Evolutionary conservation across 2,888 invertebrate species (phyloP).

Genomic region (Hirtodrosophila alboralis): DNA sequence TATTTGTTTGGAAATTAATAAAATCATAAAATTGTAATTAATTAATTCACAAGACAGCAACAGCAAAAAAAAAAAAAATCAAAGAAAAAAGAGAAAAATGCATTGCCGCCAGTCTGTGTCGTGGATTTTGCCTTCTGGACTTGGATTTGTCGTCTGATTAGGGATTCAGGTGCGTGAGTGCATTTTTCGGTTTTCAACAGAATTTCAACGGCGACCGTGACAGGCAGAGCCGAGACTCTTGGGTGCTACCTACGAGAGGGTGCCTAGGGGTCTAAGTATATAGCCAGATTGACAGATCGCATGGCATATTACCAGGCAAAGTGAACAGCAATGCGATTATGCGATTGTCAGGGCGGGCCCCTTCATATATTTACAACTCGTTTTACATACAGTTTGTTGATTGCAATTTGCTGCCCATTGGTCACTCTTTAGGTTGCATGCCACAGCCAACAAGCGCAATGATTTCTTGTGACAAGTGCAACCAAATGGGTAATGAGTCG

Average conservation of each 20-base stretch:
- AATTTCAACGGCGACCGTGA: slow-evolving; percentile 63
- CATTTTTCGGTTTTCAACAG: slow-evolving; percentile 73
- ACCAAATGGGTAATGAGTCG: slow-evolving; percentile 42
- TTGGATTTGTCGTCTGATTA: slow-evolving; percentile 56
- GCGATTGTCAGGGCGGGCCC: slow-evolving; percentile 51
- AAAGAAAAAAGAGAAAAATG: slow-evolving; percentile 52
- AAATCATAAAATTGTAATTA: slow-evolving; percentile 78
- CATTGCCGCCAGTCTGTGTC: slow-evolving; percentile 54
- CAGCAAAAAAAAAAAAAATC: slow-evolving; percentile 16
- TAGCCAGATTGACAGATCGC: slow-evolving; percentile 62
- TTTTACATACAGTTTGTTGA: no score
- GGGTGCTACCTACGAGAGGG: slow-evolving; percentile 44
- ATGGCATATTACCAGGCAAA: slow-evolving; percentile 43
- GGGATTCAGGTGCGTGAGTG: slow-evolving; percentile 77
- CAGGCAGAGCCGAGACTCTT: slow-evolving; percentile 41
- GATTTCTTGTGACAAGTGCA: slow-evolving; percentile 54
- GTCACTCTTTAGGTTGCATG: slow-evolving; percentile 1
- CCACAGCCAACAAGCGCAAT: slow-evolving; percentile 2
- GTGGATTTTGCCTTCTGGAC: slow-evolving; percentile 26
- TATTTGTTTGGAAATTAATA: slow-evolving; percentile 74
- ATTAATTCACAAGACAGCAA: slow-evolving; percentile 66
- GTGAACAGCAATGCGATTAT: slow-evolving; percentile 28
- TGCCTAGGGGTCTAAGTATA: not conserved
- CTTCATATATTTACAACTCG: slow-evolving; percentile 32
- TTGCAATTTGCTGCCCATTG: slow-evolving; percentile 20